phyloP scores from a whole-genome alignment of 2,888 invertebrate species.

The Temnothorax rugatulus region DNA sequence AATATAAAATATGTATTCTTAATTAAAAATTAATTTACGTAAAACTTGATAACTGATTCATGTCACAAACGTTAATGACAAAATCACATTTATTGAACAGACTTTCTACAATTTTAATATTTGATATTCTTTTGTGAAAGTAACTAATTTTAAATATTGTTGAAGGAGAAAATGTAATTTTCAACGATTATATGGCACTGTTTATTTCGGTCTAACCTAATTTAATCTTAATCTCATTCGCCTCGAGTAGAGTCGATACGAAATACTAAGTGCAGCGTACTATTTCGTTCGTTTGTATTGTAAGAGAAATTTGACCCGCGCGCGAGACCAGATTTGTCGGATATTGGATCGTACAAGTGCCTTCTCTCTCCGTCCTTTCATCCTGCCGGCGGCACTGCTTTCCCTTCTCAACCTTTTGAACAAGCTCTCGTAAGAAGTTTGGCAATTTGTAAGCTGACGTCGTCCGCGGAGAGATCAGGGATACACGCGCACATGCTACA shows the following conservation, averaged over 20 bases:
- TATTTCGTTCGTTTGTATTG: constrained; percentile 24
- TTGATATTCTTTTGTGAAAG: neutral
- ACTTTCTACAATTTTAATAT: neutral
- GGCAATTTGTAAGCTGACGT: constrained; percentile 76
- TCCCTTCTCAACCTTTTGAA: constrained; percentile 61
- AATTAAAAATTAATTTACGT: neutral
- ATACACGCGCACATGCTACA: constrained; percentile 62
- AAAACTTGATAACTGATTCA: neutral
- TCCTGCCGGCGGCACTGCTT: constrained; percentile 59
- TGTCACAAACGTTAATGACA: neutral
- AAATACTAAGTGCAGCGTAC: neutral
- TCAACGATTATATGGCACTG: neutral
- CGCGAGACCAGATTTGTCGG: constrained; percentile 49
- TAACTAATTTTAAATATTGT: neutral
- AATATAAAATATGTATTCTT: neutral
- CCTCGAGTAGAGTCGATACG: neutral
- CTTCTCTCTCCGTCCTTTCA: constrained; percentile 50
- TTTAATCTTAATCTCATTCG: constrained; percentile 5
- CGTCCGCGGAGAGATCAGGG: constrained; percentile 67
- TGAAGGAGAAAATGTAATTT: neutral
- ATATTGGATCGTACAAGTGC: constrained; percentile 66
- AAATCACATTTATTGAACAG: neutral
- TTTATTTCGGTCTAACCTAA: constrained; percentile 15
- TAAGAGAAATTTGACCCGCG: constrained; percentile 42
- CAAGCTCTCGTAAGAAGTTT: constrained; percentile 71